Evolutionary conservation across 37 sponge, comb jelly and placozoan species (phyloP).

Genomic region (Chondrilla cf. caribensis): DNA sequence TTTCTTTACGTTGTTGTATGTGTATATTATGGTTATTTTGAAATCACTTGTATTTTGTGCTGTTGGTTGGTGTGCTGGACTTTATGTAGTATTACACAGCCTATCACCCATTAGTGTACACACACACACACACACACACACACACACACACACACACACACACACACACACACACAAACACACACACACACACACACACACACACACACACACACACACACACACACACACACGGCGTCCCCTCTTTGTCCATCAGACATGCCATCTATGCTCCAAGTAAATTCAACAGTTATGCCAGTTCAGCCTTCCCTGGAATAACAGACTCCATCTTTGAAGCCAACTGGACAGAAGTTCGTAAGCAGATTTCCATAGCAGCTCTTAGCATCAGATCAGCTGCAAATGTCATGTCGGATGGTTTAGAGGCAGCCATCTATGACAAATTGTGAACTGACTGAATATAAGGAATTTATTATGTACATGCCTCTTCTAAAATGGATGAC

Average conservation of each 20-base stretch:
- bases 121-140: slow-evolving; percentile 2
- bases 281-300: slow-evolving; percentile 70
- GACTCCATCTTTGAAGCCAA: slow-evolving; percentile 72
- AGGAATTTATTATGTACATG: too few species aligned
- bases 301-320: slow-evolving; percentile 78
- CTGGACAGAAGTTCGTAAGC: slow-evolving; percentile 60
- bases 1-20: too few species aligned
- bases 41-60: too few species aligned
- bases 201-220: slow-evolving; percentile 22
- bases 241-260: slow-evolving; percentile 56
- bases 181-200: slow-evolving; percentile 17
- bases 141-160: slow-evolving; percentile 15
- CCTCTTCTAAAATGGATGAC: too few species aligned
- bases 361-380: slow-evolving; percentile 58
- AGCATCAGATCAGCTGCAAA: slow-evolving; percentile 60
- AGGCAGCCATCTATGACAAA: slow-evolving; percentile 1
- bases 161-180: slow-evolving; percentile 19
- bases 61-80: neutral
- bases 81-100: too few species aligned
- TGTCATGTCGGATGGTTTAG: slow-evolving; percentile 36
- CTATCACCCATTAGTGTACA: neutral
- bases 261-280: slow-evolving; percentile 84
- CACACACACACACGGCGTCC: neutral
- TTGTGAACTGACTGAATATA: neutral
- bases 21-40: too few species aligned